Evolutionary conservation across 2,113 vertebrate genomes (phyloP).

Genomic region (Crotalus horridus): DNA sequence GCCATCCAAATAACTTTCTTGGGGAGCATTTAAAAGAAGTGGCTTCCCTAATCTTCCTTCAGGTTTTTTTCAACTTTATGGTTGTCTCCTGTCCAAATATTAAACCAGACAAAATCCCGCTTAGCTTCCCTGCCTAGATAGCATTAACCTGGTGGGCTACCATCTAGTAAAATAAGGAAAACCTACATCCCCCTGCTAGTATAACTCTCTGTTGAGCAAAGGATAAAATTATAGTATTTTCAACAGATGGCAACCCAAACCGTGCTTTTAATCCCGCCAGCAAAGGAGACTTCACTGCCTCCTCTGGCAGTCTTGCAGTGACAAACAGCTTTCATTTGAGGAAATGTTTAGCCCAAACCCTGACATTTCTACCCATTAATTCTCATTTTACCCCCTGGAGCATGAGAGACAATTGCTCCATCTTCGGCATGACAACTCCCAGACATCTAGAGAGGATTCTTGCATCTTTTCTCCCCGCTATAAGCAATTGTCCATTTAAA

Average conservation of each 20-base stretch:
- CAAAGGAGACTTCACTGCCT: not conserved
- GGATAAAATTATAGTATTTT: not conserved
- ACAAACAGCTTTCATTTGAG: not conserved
- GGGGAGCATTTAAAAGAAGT: not conserved
- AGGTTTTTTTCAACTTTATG: not conserved
- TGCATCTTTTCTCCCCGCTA: not conserved
- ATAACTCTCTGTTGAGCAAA: not conserved
- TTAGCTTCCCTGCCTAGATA: not conserved
- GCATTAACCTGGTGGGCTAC: not conserved
- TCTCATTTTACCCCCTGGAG: not conserved
- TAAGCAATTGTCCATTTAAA: not conserved
- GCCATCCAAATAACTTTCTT: not conserved
- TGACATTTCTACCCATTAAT: not conserved
- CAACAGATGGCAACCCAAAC: not conserved
- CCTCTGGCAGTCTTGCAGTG: not conserved
- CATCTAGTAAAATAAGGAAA: not conserved
- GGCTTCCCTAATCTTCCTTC: not conserved
- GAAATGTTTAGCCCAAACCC: not conserved
- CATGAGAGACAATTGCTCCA: not conserved
- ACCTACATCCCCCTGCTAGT: not conserved
- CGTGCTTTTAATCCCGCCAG: not conserved
- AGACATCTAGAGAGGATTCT: not conserved
- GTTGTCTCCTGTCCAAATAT: not conserved
- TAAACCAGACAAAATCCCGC: not conserved
- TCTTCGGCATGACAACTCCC: not conserved